Percentiles rank a stretch among this genome's conserved stretches.
These are phyloP conservation scores for Platichthys flesus DNA, from an alignment of 2,113 vertebrate species.

Conservation along the genomic window DNA sequence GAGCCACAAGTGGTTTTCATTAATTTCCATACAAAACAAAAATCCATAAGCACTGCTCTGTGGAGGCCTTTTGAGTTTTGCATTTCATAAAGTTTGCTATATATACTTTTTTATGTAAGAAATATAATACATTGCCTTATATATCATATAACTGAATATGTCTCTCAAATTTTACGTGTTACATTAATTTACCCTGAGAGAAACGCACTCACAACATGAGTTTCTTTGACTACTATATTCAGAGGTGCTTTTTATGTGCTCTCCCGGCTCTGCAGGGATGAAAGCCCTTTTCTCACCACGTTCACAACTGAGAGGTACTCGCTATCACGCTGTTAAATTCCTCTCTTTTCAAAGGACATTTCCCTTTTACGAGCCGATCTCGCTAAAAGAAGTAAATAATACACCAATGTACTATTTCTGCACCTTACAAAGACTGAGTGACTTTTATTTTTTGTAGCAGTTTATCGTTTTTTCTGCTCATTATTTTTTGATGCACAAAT, in stretches of 20 bases:
- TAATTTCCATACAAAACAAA: background rate
- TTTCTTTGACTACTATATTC: background rate
- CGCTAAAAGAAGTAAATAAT: slow-evolving; percentile 6
- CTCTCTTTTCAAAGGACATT: slow-evolving; percentile 35
- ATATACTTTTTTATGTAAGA: background rate
- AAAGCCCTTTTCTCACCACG: background rate
- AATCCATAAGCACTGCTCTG: background rate
- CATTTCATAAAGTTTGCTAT: background rate
- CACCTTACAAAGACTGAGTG: background rate
- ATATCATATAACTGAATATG: background rate
- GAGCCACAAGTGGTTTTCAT: too few species aligned
- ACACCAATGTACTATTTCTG: background rate
- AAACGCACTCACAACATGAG: background rate
- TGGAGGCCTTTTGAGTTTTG: too few species aligned
- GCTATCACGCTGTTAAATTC: slow-evolving; percentile 22
- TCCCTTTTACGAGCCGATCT: slow-evolving; percentile 4
- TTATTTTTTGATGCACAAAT: background rate
- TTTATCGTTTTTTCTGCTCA: background rate
- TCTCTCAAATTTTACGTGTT: background rate
- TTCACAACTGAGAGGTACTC: slow-evolving; percentile 2
- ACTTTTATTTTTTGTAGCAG: background rate
- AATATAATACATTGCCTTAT: background rate
- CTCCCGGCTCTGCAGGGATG: slow-evolving; percentile 1
- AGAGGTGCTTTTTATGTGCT: background rate
- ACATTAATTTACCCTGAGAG: background rate